These are phyloP conservation scores for Urosaurus nigricauda DNA, from an alignment of 2,797 vertebrate species.

Conservation along the genomic window DNA sequence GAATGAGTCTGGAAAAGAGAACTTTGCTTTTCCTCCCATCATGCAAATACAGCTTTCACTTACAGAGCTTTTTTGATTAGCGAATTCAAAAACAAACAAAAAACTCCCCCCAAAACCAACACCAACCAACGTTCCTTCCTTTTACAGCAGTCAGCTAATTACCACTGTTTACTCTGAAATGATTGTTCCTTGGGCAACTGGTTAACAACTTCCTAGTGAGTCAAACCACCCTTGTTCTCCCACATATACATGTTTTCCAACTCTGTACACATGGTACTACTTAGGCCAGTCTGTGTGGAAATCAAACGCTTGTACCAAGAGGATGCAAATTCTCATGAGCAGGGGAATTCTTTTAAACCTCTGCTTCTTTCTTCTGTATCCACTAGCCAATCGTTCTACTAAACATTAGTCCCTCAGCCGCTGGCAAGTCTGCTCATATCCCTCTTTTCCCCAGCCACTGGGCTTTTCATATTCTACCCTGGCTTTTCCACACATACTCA, in stretches of 20 bases:
- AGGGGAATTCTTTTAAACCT: background rate
- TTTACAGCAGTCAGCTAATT: background rate
- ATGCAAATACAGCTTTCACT: background rate
- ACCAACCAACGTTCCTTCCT: background rate
- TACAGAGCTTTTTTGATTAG: constrained; percentile 27
- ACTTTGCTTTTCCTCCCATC: background rate
- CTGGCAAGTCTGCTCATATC: background rate
- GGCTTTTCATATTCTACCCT: background rate
- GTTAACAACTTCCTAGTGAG: background rate
- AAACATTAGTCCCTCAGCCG: background rate
- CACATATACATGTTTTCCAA: background rate
- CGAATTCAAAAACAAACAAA: no score
- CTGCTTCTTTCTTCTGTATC: background rate
- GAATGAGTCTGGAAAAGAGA: constrained; percentile 2
- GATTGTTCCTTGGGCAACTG: background rate
- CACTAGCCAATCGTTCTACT: background rate
- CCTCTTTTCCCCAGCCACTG: background rate
- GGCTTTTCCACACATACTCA: background rate
- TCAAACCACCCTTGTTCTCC: background rate
- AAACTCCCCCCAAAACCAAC: no score
- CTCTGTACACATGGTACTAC: background rate
- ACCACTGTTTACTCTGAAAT: background rate
- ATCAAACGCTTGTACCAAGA: background rate
- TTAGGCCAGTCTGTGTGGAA: background rate
- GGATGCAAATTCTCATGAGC: background rate